phyloP scores from a whole-genome alignment of 2,888 invertebrate genomes.

The Dorcus hopei region DNA sequence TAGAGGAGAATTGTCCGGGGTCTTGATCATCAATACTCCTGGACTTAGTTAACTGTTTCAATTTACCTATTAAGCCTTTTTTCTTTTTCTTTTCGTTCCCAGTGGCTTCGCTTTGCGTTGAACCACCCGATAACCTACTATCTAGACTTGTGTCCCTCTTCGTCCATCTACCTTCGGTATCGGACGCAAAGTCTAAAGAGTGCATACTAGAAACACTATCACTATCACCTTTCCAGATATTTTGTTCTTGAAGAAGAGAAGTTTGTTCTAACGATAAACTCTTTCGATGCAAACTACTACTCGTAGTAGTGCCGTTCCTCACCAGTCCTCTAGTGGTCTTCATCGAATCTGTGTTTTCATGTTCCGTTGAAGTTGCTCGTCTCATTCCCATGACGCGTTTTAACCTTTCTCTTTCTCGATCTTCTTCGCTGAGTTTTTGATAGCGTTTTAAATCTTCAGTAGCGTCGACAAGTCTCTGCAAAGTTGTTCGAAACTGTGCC shows the following conservation, averaged over 20 bases:
- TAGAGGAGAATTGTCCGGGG: conserved; percentile 42
- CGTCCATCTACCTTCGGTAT: conserved; percentile 57
- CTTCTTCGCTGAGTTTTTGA: conserved; percentile 54
- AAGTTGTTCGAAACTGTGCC: conserved; percentile 47
- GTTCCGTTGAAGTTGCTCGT: conserved; percentile 62
- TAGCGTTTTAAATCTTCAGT: conserved; percentile 61
- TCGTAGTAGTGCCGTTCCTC: conserved; percentile 28
- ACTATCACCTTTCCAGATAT: conserved; percentile 81
- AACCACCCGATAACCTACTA: conserved; percentile 79
- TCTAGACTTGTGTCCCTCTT: conserved; percentile 75
- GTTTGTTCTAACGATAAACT: conserved; percentile 72
- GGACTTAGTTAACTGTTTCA: conserved; percentile 82
- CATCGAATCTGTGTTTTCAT: conserved; percentile 51
- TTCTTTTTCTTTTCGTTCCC: conserved; percentile 73
- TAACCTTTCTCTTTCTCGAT: conserved; percentile 52
- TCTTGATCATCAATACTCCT: conserved; percentile 72
- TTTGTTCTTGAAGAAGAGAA: conserved; percentile 55
- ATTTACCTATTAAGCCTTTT: conserved; percentile 77
- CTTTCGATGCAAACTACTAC: conserved; percentile 61
- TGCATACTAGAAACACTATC: conserved; percentile 83
- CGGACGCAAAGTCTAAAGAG: conserved; percentile 55
- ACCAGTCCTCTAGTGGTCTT: conserved; percentile 27
- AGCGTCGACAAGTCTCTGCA: conserved; percentile 65
- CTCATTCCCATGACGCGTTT: conserved; percentile 44
- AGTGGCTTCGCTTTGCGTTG: conserved; percentile 77